A percentile compares a stretch with the other conserved stretches of the same genome.
phyloP scores from a whole-genome alignment of 2,888 invertebrate species.

The Sphaerophoria taeniata region DNA sequence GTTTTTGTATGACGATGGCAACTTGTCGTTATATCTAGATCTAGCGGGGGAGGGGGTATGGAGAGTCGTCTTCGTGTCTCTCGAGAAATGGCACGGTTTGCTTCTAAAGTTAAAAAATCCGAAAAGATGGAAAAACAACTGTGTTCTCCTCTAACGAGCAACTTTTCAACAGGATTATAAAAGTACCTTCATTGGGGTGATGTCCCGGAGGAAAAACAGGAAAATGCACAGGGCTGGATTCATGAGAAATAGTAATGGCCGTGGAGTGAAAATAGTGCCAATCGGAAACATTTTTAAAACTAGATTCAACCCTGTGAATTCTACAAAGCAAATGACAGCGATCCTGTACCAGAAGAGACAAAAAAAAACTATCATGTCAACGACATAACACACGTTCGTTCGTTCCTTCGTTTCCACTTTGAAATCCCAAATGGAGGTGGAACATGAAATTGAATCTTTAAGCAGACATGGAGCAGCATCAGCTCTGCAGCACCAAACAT shows the following conservation, averaged over 20 bases:
- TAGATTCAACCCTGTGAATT: conserved; percentile 6
- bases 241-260: background rate
- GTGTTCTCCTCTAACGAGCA: conserved; percentile 51
- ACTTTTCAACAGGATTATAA: conserved; percentile 67
- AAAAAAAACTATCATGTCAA: conserved; percentile 67
- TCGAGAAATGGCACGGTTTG: conserved; percentile 54
- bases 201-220: conserved; percentile 1
- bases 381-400: conserved; percentile 63
- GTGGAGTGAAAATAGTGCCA: background rate
- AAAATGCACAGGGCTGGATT: conserved; percentile 8
- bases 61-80: conserved; percentile 38
- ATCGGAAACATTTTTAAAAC: background rate
- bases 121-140: background rate
- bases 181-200: conserved; percentile 23
- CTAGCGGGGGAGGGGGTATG: background rate
- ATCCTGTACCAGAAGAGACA: conserved; percentile 12
- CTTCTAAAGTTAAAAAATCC: conserved; percentile 42
- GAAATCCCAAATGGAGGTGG: conserved; percentile 60
- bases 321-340: conserved; percentile 49
- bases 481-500: conserved; percentile 7
- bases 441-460: conserved; percentile 62
- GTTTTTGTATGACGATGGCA: conserved; percentile 43
- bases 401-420: conserved; percentile 44
- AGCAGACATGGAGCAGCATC: conserved; percentile 37
- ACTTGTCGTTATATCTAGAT: conserved; percentile 21